phyloP scores from a whole-genome alignment of 1,140 invertebrate genomes.

The Ceratosolen solmsi region DNA sequence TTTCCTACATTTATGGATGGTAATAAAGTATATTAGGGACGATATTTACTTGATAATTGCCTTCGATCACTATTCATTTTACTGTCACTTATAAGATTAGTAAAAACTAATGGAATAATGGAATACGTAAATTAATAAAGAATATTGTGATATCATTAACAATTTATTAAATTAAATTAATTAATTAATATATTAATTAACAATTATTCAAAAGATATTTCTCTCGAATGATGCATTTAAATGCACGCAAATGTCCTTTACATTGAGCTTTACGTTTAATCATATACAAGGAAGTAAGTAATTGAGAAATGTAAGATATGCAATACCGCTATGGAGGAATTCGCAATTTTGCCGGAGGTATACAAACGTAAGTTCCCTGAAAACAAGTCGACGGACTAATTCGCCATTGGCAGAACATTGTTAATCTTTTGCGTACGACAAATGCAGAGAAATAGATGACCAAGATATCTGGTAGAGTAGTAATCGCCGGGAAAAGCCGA shows the following conservation, averaged over 20 bases:
- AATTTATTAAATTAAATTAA: too few species aligned
- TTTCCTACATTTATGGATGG: background rate
- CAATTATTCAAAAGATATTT: background rate
- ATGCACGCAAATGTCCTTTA: background rate
- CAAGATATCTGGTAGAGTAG: background rate
- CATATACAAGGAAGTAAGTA: background rate
- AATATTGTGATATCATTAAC: background rate
- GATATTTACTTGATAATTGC: background rate
- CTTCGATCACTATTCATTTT: background rate
- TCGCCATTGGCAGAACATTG: background rate
- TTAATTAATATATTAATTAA: too few species aligned
- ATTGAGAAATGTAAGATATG: background rate
- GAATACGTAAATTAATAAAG: background rate
- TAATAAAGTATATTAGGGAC: background rate
- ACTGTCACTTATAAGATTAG: background rate
- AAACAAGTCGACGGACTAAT: too few species aligned
- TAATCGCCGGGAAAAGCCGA: background rate
- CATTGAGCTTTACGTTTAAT: background rate
- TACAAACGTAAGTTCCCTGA: background rate
- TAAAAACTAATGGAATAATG: background rate
- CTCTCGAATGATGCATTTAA: background rate
- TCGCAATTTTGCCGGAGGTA: background rate
- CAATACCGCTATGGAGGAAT: background rate
- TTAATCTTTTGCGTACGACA: background rate
- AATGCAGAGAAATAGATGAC: background rate